A percentile compares a stretch with the other conserved stretches of the same genome.
Conservation (phyloP, 2,888 invertebrate genomes). For the Falcaria lacertinaria region DNA sequence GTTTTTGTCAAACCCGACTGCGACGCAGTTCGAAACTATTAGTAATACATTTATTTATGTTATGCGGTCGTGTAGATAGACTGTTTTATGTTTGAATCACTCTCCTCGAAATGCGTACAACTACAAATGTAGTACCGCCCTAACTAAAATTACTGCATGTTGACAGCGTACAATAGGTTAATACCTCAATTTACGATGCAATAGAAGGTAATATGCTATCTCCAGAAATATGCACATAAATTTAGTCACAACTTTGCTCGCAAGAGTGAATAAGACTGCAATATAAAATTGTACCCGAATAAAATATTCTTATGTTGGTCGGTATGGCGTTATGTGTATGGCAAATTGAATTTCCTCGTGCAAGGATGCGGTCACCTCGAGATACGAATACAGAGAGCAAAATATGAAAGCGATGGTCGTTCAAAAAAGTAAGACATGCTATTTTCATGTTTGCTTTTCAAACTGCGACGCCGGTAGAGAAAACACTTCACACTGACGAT, state of each 20-base stretch:
- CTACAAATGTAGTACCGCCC: too few species aligned
- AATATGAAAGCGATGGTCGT: background rate
- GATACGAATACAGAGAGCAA: conserved; percentile 4
- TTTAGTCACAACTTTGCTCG: conserved; percentile 14
- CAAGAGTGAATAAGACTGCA: conserved; percentile 14
- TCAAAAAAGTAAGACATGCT: background rate
- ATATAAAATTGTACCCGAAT: conserved; percentile 14
- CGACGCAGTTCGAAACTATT: too few species aligned
- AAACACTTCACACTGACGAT: too few species aligned
- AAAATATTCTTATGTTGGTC: conserved; percentile 20
- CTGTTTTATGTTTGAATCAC: too few species aligned
- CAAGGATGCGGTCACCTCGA: conserved; percentile 24
- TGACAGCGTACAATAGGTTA: conserved; percentile 1
- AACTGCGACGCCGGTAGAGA: too few species aligned
- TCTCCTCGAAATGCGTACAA: too few species aligned
- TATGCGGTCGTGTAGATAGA: too few species aligned
- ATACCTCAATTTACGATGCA: conserved; percentile 14
- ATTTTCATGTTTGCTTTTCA: background rate
- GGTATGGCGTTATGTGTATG: conserved; percentile 10
- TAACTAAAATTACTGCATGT: background rate
- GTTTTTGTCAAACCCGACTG: too few species aligned
- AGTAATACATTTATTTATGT: too few species aligned
- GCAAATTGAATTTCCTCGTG: conserved; percentile 32
- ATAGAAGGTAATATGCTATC: conserved; percentile 20
- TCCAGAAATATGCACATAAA: conserved; percentile 23